phyloP scores from a whole-genome alignment of 2,888 invertebrate genomes.

The Lobophora halterata region DNA sequence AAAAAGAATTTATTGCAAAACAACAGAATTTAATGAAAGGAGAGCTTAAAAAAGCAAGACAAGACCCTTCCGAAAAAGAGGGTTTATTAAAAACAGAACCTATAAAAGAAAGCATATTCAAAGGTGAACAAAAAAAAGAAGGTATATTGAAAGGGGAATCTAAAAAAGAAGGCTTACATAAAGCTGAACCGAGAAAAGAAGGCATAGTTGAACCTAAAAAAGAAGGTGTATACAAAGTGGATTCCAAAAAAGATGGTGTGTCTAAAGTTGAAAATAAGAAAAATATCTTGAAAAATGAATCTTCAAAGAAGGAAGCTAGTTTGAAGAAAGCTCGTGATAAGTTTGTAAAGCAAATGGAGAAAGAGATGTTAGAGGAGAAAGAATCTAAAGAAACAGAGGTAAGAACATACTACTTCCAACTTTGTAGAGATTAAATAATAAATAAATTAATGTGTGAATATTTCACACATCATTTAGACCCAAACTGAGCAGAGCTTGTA shows the following conservation, averaged over 20 bases:
- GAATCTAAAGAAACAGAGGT: slow-evolving; percentile 33
- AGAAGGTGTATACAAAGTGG: slow-evolving; percentile 2
- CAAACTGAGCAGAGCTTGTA: no score
- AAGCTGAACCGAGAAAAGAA: slow-evolving; percentile 15
- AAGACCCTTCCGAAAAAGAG: slow-evolving; percentile 15
- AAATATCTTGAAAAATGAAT: slow-evolving; percentile 20
- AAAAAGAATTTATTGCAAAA: neutral
- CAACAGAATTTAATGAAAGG: no score
- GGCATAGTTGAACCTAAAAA: slow-evolving; percentile 8
- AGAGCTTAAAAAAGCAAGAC: slow-evolving; percentile 10
- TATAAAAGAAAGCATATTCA: slow-evolving; percentile 8
- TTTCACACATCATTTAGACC: no score
- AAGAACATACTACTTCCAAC: slow-evolving; percentile 2
- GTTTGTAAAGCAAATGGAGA: slow-evolving; percentile 20
- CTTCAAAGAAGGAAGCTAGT: slow-evolving; percentile 21
- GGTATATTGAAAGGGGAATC: slow-evolving; percentile 16
- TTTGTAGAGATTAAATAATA: no score
- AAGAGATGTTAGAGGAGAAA: slow-evolving; percentile 26
- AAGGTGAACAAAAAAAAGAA: slow-evolving; percentile 15
- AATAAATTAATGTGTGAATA: no score
- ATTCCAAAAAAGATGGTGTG: slow-evolving; percentile 4
- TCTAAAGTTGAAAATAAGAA: slow-evolving; percentile 19
- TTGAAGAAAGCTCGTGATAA: slow-evolving; percentile 24
- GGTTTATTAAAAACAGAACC: slow-evolving; percentile 16
- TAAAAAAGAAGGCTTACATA: slow-evolving; percentile 8